Percentiles rank a stretch among this genome's conserved stretches.
phyloP scores from a whole-genome alignment of 2,113 vertebrate genomes.

The Thomomys bottae region DNA sequence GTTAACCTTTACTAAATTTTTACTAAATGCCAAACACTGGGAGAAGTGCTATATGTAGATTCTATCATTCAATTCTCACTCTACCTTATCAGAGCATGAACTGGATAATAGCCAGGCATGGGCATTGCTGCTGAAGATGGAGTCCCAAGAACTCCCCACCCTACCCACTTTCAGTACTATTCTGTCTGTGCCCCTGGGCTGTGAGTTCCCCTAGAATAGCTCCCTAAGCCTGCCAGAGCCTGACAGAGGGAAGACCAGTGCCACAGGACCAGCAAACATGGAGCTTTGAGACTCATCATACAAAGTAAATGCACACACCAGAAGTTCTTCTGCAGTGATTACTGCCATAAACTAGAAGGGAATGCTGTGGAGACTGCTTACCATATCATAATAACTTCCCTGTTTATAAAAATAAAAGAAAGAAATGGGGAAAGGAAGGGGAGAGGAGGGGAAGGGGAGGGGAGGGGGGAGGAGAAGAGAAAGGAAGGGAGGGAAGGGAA shows the following conservation, averaged over 20 bases:
- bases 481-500: too few species aligned
- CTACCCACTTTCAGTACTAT: too few species aligned
- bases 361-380: neutral
- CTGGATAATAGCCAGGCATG: neutral
- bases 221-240: too few species aligned
- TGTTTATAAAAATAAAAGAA: neutral
- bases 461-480: too few species aligned
- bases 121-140: neutral
- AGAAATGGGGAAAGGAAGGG: too few species aligned
- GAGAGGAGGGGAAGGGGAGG: too few species aligned
- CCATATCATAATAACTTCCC: neutral
- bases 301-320: neutral
- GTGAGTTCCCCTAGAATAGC: neutral
- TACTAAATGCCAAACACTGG: conserved; percentile 9
- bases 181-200: neutral
- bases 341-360: neutral
- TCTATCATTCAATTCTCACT: conserved; percentile 10
- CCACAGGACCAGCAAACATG: neutral
- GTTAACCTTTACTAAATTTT: conserved; percentile 31
- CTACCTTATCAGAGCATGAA: neutral
- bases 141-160: neutral
- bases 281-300: neutral
- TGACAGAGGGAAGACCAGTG: neutral
- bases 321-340: neutral
- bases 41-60: neutral